A percentile compares a stretch with the other conserved stretches of the same genome.
Conservation (phyloP, 2,888 invertebrate genomes). For the Phymatocera aterrima region DNA sequence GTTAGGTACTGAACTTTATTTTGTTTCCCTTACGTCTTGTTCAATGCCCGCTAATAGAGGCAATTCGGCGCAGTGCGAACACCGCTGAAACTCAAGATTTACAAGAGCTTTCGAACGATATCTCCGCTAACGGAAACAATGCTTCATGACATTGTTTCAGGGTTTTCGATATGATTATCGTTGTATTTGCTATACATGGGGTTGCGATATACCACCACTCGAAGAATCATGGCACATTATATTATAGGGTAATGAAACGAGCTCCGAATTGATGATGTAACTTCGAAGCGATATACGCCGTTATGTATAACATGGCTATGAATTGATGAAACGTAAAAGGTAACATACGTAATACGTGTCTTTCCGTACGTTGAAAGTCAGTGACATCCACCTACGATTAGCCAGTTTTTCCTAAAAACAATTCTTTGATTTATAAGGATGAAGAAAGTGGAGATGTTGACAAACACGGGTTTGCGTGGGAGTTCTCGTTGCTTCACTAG, state of each 20-base stretch:
- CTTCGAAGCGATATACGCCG: neutral
- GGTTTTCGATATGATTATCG: neutral
- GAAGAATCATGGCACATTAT: neutral
- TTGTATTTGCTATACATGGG: neutral
- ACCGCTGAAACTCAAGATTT: neutral
- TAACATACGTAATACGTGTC: neutral
- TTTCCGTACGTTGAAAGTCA: neutral
- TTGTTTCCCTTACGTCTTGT: neutral
- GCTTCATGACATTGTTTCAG: neutral
- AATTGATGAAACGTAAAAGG: neutral
- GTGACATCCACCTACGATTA: neutral
- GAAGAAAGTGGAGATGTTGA: neutral
- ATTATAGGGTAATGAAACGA: neutral
- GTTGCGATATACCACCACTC: neutral
- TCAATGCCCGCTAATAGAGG: neutral
- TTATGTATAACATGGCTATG: neutral
- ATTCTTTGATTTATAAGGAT: neutral
- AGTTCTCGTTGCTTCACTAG: neutral
- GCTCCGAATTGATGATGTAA: neutral
- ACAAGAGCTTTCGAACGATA: neutral
- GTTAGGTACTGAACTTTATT: neutral
- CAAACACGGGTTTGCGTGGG: constrained; percentile 2
- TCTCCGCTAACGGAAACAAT: neutral
- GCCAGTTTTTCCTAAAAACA: neutral
- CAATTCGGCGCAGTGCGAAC: neutral